A percentile compares a stretch with the other conserved stretches of the same genome.
Conservation (phyloP, 2,113 vertebrate genomes). For the Formicarius rufipectus region DNA sequence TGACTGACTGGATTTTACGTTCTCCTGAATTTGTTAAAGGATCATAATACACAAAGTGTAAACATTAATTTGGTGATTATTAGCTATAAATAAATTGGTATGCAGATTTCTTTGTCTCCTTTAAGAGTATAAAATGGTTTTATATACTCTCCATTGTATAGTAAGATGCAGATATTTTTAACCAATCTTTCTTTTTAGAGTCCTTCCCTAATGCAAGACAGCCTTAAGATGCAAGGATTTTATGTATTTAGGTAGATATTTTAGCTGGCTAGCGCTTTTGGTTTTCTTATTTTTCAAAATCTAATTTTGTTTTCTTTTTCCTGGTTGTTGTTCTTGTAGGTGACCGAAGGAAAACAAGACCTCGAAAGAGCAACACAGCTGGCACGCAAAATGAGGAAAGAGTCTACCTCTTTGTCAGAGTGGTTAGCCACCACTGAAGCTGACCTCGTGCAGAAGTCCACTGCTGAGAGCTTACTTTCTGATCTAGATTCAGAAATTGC, state of each 20-base stretch:
- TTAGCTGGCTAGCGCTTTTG: not conserved
- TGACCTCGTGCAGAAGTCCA: constrained; percentile 85
- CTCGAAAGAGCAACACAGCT: constrained; percentile 88
- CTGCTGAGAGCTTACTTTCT: constrained; percentile 80
- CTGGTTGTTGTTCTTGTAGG: constrained; percentile 66
- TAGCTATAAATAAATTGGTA: not conserved
- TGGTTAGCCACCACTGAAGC: constrained; percentile 85
- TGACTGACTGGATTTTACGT: not conserved
- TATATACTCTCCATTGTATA: not conserved
- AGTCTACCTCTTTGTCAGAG: constrained; percentile 81
- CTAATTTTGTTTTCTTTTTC: not conserved
- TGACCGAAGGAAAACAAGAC: constrained; percentile 95
- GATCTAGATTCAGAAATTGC: constrained; percentile 89
- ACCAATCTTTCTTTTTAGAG: not conserved
- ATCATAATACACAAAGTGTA: not conserved
- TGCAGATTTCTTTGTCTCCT: not conserved
- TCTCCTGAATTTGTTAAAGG: not conserved
- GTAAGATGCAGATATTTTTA: not conserved
- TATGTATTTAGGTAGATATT: not conserved
- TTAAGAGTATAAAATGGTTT: not conserved
- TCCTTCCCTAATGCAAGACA: not conserved
- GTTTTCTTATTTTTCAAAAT: not conserved
- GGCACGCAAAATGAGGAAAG: constrained; percentile 85
- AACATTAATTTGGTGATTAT: not conserved
- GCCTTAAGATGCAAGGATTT: not conserved